A percentile compares a stretch with the other conserved stretches of the same genome.
These are phyloP conservation scores for Rhingia rostrata DNA, from an alignment of 2,888 invertebrate species.

Conservation along the genomic window DNA sequence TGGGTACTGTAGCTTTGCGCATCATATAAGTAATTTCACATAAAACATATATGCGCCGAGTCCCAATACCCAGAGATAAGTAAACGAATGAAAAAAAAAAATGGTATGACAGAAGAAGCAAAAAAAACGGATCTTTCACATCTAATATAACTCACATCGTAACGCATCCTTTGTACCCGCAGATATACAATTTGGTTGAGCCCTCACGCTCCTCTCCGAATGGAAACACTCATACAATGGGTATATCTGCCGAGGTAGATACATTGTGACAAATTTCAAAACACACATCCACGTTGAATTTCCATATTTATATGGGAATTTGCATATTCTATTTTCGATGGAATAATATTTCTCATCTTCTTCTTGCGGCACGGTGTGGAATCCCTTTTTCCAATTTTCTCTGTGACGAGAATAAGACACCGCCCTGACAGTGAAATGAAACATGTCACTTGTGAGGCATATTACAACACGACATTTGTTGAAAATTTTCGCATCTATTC, in stretches of 20 bases:
- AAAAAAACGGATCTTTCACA: slow-evolving; percentile 37
- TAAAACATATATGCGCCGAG: slow-evolving; percentile 35
- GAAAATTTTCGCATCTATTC: no score
- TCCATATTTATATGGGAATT: slow-evolving; percentile 62
- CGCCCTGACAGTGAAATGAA: slow-evolving; percentile 29
- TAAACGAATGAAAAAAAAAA: neutral
- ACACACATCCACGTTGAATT: slow-evolving; percentile 32
- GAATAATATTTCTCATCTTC: slow-evolving; percentile 40
- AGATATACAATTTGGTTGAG: slow-evolving; percentile 40
- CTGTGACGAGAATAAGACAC: slow-evolving; percentile 1
- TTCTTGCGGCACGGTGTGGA: neutral
- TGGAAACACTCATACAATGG: slow-evolving; percentile 12
- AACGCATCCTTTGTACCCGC: slow-evolving; percentile 6
- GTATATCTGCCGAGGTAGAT: neutral
- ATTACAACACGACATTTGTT: no score
- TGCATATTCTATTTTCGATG: slow-evolving; percentile 70
- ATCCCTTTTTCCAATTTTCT: slow-evolving; percentile 34
- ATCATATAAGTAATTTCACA: slow-evolving; percentile 44
- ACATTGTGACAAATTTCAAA: slow-evolving; percentile 60
- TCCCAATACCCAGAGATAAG: slow-evolving; percentile 26
- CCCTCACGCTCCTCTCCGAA: neutral
- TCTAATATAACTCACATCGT: slow-evolving; percentile 2
- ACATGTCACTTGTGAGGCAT: slow-evolving; percentile 7
- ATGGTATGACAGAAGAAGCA: neutral
- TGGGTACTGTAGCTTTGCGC: slow-evolving; percentile 28